Evolutionary conservation across 1,140 invertebrate species (phyloP), one percentile per base, ranked within the genome.

Genomic region (Drosophila subobscura): DNA sequence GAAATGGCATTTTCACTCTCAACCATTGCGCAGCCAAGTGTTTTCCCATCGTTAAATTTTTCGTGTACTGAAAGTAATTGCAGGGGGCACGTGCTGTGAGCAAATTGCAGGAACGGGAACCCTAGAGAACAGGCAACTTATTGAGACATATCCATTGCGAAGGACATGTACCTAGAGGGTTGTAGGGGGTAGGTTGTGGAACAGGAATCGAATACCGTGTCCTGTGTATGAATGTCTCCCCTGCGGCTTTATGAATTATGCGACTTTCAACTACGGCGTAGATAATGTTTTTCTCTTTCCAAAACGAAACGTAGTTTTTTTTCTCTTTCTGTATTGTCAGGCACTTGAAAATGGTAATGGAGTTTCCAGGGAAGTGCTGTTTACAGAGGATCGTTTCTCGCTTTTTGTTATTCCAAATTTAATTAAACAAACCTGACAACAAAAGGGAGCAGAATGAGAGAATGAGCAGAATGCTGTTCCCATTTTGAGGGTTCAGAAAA

Each of bases 371-470:
- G 54, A 73, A 65, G 45, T 37, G 33, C 33, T 75, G 74, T 68
- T 68, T 58, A 57, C 64, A 68, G 45, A 71, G 67, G 67, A 68
- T 45, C 53, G 52, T 46, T 56, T 58, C 8, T 47, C 33, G 33
- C 37, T 20, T 67, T 72, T 58, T 77, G 67, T 81, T 81, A 79
- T 81, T 73, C 58, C 59, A 68, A 63, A 83, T 81, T 81, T 81
- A 77, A 83, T 77, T 81, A 83, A 78, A 78, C 79, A 83, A 81
- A 37, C 81, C 79, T 77, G 74, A 68, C 70, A 81, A 77, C 68
- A 77, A 59, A 73, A 59, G 56, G 47, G 52, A 50, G 23, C 33
- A 25, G 27, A 49, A 27, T 12, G 42, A 42, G 20, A 54, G 23
- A 3, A 40, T 20, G 16, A 20, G 16, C 20, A 60, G 59, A 70